A percentile compares a stretch with the other conserved stretches of the same genome.
Conservation (phyloP, 2,797 vertebrate genomes). For the Brachyalestes nurse region DNA sequence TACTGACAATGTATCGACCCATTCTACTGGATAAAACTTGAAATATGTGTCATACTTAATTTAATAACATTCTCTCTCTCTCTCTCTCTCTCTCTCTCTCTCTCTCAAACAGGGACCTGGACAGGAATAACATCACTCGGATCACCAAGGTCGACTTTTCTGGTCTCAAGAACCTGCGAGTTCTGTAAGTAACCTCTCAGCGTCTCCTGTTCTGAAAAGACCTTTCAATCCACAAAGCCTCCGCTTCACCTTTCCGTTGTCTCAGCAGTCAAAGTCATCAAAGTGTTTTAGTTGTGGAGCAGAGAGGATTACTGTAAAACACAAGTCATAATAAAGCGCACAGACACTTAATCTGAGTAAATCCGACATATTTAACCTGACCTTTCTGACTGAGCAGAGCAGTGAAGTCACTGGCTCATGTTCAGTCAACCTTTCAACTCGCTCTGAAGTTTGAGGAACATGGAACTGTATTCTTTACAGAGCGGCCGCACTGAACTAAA, state of each 20-base stretch:
- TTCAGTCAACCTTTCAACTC: constrained; percentile 48
- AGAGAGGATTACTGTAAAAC: constrained; percentile 41
- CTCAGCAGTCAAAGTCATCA: constrained; percentile 46
- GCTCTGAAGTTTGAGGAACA: constrained; percentile 44
- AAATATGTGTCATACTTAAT: background rate
- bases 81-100: constrained; percentile 48
- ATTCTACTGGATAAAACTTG: background rate
- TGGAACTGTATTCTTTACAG: constrained; percentile 35
- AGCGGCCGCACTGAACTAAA: constrained; percentile 19
- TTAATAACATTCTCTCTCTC: background rate
- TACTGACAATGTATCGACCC: background rate
- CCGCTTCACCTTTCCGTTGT: constrained; percentile 28
- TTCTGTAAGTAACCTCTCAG: constrained; percentile 85
- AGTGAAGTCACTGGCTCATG: constrained; percentile 48
- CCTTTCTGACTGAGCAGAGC: constrained; percentile 18
- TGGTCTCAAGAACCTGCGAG: constrained; percentile 94
- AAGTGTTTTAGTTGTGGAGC: constrained; percentile 29
- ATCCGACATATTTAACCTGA: constrained; percentile 39
- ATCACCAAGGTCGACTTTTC: constrained; percentile 95
- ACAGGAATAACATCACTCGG: constrained; percentile 96
- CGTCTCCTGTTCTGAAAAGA: constrained; percentile 17
- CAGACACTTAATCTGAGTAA: constrained; percentile 46
- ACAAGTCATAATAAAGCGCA: constrained; percentile 55
- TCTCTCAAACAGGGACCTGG: constrained; percentile 85
- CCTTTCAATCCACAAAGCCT: constrained; percentile 32